Conservation (phyloP, 92 coral and sea anemone genomes). For the Porites lobata region DNA sequence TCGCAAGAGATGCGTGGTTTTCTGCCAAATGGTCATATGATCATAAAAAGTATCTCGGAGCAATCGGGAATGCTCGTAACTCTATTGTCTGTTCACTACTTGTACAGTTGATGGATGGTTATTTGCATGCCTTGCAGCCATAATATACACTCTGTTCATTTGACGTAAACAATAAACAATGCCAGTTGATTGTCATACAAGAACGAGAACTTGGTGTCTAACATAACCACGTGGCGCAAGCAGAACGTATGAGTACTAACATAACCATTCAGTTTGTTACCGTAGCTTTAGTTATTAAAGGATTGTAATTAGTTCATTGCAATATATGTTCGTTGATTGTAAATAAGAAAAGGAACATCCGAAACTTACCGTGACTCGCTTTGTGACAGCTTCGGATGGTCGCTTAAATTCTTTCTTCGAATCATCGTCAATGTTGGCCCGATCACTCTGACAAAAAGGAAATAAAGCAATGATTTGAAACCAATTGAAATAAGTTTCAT, state of each 20-base stretch:
- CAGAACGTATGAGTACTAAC: background rate
- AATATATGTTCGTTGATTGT: background rate
- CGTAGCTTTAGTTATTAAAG: constrained; percentile 11
- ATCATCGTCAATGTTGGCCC: background rate
- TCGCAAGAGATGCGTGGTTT: constrained; percentile 3
- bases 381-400: constrained; percentile 19
- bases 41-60: constrained; percentile 1
- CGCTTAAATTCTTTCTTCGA: background rate
- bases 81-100: background rate
- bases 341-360: background rate
- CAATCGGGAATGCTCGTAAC: background rate
- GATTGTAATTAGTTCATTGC: constrained; percentile 31
- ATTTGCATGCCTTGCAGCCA: background rate
- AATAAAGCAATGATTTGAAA: constrained; percentile 14
- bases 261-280: constrained; percentile 7
- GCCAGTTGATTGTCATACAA: constrained; percentile 22
- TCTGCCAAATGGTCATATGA: constrained; percentile 14
- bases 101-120: background rate
- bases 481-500: background rate
- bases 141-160: constrained; percentile 8
- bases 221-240: constrained; percentile 34
- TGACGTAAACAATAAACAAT: background rate
- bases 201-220: constrained; percentile 21
- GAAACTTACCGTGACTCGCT: background rate
- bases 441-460: background rate